phyloP scores from a whole-genome alignment of 2,113 vertebrate species.

The Anguilla rostrata region DNA sequence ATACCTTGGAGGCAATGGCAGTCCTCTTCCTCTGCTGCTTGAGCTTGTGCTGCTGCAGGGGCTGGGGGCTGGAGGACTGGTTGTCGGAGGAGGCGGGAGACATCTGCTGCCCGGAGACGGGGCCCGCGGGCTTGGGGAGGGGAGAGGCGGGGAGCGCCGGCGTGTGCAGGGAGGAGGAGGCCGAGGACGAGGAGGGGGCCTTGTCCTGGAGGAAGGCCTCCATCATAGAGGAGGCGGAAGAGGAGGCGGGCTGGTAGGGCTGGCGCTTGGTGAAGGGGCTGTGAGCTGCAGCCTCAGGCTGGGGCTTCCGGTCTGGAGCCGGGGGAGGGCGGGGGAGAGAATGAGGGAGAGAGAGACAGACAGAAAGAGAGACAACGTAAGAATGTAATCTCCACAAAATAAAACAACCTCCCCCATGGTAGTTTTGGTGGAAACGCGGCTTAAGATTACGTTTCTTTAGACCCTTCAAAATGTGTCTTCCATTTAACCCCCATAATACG shows the following conservation, averaged over 20 bases:
- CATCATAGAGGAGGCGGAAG: slow-evolving; percentile 81
- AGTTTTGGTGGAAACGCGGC: no score
- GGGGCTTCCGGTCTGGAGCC: slow-evolving; percentile 82
- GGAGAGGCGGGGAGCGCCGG: slow-evolving; percentile 72
- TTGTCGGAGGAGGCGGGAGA: slow-evolving; percentile 89
- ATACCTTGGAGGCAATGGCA: slow-evolving; percentile 89
- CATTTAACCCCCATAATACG: no score
- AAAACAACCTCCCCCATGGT: no score
- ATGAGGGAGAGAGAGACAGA: neutral
- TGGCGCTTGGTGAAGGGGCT: slow-evolving; percentile 88
- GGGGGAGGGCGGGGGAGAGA: neutral
- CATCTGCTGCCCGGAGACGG: slow-evolving; percentile 74
- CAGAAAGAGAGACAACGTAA: neutral
- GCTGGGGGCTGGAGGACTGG: slow-evolving; percentile 93
- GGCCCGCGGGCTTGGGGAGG: slow-evolving; percentile 64
- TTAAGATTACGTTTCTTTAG: neutral
- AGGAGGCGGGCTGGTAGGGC: slow-evolving; percentile 77
- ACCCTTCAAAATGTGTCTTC: no score
- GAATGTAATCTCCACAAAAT: no score
- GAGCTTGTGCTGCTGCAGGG: slow-evolving; percentile 93
- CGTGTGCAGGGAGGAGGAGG: slow-evolving; percentile 57
- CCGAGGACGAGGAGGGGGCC: slow-evolving; percentile 58
- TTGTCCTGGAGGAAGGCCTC: slow-evolving; percentile 96
- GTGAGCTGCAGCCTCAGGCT: slow-evolving; percentile 78
- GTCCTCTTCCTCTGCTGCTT: slow-evolving; percentile 95